phyloP scores from a whole-genome alignment of 2,797 vertebrate species.

The Tadarida brasiliensis region DNA sequence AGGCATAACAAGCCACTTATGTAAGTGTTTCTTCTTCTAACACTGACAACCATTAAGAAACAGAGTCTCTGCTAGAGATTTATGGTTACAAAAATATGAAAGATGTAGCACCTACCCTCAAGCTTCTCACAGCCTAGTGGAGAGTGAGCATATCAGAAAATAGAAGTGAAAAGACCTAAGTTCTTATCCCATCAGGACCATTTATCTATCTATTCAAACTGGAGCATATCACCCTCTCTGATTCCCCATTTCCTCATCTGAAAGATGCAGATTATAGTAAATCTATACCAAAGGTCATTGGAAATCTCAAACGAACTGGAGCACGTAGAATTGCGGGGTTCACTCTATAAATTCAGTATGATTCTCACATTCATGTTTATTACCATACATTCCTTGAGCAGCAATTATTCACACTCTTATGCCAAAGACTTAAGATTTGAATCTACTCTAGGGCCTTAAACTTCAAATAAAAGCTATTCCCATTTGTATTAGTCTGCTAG shows the following conservation, averaged over 20 bases:
- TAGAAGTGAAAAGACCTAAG: not conserved
- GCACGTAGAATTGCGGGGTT: not conserved
- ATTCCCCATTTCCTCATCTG: not conserved
- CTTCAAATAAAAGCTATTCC: not conserved
- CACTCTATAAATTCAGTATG: not conserved
- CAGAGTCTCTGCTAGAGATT: not conserved
- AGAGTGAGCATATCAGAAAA: not conserved
- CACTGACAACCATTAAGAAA: not conserved
- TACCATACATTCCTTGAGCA: not conserved
- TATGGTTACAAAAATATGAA: not conserved
- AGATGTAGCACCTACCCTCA: not conserved
- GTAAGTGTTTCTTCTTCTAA: conserved; percentile 1
- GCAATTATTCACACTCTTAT: not conserved
- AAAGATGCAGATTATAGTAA: not conserved
- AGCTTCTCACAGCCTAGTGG: not conserved
- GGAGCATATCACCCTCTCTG: not conserved
- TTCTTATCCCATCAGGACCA: not conserved
- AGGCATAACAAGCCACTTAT: not conserved
- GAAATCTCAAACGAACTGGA: not conserved
- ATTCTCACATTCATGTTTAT: not conserved
- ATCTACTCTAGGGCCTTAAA: not conserved
- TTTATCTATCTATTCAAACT: not conserved
- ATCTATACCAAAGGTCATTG: not conserved
- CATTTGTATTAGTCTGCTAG: not conserved
- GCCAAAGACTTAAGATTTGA: not conserved